Percentiles rank a stretch among this genome's conserved stretches.
phyloP scores from a whole-genome alignment of 1,140 invertebrate species.

The Trachymyrmex cornetzi region DNA sequence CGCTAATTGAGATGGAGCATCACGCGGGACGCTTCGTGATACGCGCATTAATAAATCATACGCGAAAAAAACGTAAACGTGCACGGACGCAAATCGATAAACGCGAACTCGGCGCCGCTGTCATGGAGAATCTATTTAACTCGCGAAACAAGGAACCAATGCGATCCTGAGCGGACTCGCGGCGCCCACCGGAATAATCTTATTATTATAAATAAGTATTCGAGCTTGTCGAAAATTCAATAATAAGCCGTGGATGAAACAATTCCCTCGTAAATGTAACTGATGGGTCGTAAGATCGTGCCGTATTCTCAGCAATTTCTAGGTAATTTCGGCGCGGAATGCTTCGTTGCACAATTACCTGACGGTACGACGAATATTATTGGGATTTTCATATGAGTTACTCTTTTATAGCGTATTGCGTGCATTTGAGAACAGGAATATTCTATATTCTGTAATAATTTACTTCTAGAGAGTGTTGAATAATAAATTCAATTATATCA shows the following conservation, averaged over 20 bases:
- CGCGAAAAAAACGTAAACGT: slow-evolving; percentile 7
- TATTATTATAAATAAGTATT: slow-evolving; percentile 56
- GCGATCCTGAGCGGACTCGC: neutral
- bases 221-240: slow-evolving; percentile 54
- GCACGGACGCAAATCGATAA: slow-evolving; percentile 34
- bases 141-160: slow-evolving; percentile 1
- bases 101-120: neutral
- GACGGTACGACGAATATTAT: slow-evolving; percentile 11
- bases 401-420: slow-evolving; percentile 22
- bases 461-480: neutral
- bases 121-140: slow-evolving; percentile 26
- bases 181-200: slow-evolving; percentile 27
- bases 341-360: slow-evolving; percentile 30
- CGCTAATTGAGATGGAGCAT: slow-evolving; percentile 60
- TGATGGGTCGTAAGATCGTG: slow-evolving; percentile 33
- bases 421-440: slow-evolving; percentile 8
- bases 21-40: slow-evolving; percentile 22
- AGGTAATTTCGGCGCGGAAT: slow-evolving; percentile 31
- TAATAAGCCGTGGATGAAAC: slow-evolving; percentile 46
- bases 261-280: slow-evolving; percentile 38
- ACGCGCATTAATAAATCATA: slow-evolving; percentile 57
- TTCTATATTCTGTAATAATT: slow-evolving; percentile 2
- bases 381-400: slow-evolving; percentile 68
- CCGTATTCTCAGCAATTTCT: slow-evolving; percentile 58
- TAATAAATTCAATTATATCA: slow-evolving; percentile 34